phyloP scores from a whole-genome alignment of 2,797 vertebrate species.

The Megaceryle alcyon region DNA sequence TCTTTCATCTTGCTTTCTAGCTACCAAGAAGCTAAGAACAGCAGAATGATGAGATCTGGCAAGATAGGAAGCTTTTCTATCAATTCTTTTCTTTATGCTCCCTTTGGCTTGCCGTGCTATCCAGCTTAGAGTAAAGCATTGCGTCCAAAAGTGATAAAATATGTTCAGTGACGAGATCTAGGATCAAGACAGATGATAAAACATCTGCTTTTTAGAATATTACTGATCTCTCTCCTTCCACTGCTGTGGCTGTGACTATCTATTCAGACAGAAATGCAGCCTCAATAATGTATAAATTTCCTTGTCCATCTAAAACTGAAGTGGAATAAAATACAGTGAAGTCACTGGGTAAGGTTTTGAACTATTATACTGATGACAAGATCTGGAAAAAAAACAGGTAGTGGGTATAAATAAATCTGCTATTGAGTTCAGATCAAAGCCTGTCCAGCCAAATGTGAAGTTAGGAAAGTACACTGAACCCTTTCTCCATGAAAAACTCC shows the following conservation, averaged over 20 bases:
- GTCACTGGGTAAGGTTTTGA: background rate
- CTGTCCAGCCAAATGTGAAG: background rate
- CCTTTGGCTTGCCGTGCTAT: background rate
- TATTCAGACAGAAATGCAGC: background rate
- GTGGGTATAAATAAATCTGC: background rate
- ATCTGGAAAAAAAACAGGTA: background rate
- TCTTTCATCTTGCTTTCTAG: background rate
- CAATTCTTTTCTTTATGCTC: background rate
- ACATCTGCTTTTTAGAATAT: background rate
- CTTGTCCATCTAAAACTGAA: background rate
- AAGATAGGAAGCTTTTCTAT: background rate
- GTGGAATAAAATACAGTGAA: background rate
- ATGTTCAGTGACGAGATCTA: background rate
- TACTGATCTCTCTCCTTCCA: background rate
- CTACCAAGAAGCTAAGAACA: background rate
- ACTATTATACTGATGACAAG: background rate
- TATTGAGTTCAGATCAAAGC: background rate
- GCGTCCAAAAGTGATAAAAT: background rate
- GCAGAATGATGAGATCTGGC: background rate
- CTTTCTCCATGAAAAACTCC: background rate
- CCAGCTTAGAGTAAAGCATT: background rate
- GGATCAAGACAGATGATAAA: background rate
- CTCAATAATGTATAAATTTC: background rate
- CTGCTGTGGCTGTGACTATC: background rate
- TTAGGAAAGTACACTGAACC: background rate